Percentiles rank a stretch among this genome's conserved stretches.
Conservation (phyloP, 2,113 vertebrate species). For the Hemichromis elongatus region DNA sequence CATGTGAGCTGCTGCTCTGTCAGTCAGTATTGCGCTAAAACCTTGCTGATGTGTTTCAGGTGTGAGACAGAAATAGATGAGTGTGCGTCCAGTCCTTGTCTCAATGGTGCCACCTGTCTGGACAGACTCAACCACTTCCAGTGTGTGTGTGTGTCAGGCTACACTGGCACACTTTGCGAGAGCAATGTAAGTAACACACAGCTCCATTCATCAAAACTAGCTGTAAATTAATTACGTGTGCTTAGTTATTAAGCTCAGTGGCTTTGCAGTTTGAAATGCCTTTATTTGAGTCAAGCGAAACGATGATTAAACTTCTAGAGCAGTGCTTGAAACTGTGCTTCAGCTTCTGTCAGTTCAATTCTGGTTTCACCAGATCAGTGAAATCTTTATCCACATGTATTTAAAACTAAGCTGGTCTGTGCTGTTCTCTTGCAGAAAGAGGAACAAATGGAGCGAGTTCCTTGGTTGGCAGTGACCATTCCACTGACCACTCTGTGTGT, state of each 20-base stretch:
- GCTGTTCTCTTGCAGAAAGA: constrained; percentile 76
- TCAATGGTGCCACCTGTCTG: constrained; percentile 87
- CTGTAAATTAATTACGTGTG: background rate
- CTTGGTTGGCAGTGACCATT: constrained; percentile 85
- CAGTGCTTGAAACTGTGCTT: background rate
- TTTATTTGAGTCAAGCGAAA: background rate
- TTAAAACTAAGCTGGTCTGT: background rate
- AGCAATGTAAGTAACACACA: constrained; percentile 75
- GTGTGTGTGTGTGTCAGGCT: constrained; percentile 83
- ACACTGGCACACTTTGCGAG: constrained; percentile 82
- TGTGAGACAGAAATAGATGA: constrained; percentile 83
- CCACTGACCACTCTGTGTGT: constrained; percentile 86
- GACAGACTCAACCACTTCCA: constrained; percentile 76
- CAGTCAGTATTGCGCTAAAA: constrained; percentile 29
- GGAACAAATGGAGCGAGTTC: constrained; percentile 69
- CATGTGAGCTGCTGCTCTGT: constrained; percentile 6
- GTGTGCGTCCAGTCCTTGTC: constrained; percentile 85
- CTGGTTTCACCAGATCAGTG: background rate
- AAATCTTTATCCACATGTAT: background rate
- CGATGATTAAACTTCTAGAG: background rate
- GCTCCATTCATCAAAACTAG: background rate
- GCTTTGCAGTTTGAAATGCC: background rate
- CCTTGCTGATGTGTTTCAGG: constrained; percentile 66
- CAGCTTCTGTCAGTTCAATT: background rate
- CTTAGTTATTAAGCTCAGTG: background rate